Percentiles rank a stretch among this genome's conserved stretches.
Conservation (phyloP, 2,113 vertebrate genomes). For the Prochilodus magdalenae region DNA sequence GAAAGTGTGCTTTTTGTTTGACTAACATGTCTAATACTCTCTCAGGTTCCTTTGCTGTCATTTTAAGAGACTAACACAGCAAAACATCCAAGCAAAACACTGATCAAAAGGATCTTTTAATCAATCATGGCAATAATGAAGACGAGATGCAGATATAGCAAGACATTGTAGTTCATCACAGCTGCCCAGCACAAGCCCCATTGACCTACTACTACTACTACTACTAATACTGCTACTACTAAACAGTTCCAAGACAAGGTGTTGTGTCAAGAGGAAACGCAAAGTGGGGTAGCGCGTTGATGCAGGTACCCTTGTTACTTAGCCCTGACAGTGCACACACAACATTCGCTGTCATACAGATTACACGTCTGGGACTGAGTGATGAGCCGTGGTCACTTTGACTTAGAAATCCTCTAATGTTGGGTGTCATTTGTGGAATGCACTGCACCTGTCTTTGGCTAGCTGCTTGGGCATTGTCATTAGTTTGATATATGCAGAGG, state of each 20-base stretch:
- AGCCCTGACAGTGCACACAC: not conserved
- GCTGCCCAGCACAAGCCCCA: not conserved
- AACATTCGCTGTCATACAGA: not conserved
- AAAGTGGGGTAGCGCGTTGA: not conserved
- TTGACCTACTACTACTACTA: not conserved
- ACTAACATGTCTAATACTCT: no score
- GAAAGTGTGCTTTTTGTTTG: no score
- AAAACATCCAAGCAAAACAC: no score
- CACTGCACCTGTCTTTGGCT: slow-evolving; percentile 4
- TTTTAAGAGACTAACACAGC: no score
- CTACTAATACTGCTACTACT: not conserved
- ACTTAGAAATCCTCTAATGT: not conserved
- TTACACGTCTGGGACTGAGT: not conserved
- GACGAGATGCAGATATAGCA: no score
- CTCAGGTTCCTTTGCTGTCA: no score
- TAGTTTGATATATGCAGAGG: not conserved
- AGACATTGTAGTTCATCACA: no score
- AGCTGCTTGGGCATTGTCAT: not conserved
- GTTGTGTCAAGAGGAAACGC: not conserved
- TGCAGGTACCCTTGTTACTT: not conserved
- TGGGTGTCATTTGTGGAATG: slow-evolving; percentile 14
- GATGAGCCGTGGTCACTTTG: not conserved
- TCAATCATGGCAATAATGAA: no score
- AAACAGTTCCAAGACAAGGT: slow-evolving; percentile 8
- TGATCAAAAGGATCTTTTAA: no score